Evolutionary conservation across 2,888 invertebrate species (phyloP).

Genomic region (Cephus spinipes): DNA sequence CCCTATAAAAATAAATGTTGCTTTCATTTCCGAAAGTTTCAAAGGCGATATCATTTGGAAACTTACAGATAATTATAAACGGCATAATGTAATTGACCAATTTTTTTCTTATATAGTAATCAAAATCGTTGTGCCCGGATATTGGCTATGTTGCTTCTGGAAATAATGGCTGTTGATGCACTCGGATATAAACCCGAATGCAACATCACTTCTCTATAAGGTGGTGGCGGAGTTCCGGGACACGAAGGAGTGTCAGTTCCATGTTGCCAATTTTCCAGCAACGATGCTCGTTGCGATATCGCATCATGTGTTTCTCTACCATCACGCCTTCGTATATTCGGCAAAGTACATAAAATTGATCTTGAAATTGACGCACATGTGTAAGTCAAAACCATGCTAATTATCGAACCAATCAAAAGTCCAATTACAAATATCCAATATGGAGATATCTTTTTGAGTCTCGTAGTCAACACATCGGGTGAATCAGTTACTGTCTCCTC

Average conservation of each 20-base stretch:
- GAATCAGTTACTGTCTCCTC: background rate
- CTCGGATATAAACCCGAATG: conserved; percentile 41
- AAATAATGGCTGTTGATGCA: background rate
- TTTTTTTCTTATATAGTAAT: background rate
- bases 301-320: conserved; percentile 17
- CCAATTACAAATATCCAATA: conserved; percentile 51
- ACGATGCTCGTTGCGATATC: conserved; percentile 41
- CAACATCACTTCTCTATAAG: conserved; percentile 59
- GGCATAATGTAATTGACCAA: background rate
- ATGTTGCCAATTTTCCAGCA: conserved; percentile 42
- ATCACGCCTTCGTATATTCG: conserved; percentile 17
- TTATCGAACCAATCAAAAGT: conserved; percentile 49
- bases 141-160: background rate
- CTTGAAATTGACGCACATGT: conserved; percentile 43
- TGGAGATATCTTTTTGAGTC: conserved; percentile 30
- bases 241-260: conserved; percentile 37
- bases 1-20: background rate
- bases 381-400: conserved; percentile 49
- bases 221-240: conserved; percentile 60
- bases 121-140: background rate
- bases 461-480: background rate
- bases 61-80: too few relatives aligned
- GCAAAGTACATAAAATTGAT: conserved; percentile 30
- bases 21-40: background rate
- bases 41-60: background rate